Base-by-base conservation (phyloP, 2,888 invertebrate genomes). In the Latrodectus elegans region DNA sequence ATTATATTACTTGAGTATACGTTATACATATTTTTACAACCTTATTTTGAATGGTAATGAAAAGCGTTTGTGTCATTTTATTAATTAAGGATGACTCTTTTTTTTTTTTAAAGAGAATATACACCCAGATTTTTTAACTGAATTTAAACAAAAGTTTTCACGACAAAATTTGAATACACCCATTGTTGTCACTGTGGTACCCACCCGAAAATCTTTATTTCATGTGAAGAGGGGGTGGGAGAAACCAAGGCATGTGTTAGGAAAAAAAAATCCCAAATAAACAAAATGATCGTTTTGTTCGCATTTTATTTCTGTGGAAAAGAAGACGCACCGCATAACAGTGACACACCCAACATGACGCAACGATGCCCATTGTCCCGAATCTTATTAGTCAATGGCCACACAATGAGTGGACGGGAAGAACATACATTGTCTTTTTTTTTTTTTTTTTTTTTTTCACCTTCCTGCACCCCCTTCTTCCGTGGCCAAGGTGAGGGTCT, bases 311-410 rank as follows among this genome's bases (percentile, higher is more conserved):
- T 79, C 60, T 75, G 15, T 53, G 53, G 4, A 17, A 65, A 60
- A 68, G 79, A 85, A 38, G 38, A 38, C 38, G 38, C 38, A 38
- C 38, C 38, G 38, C 85, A 85, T 79, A 79, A 55, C 79, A 65
- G 68, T 67, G 85, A 80, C 85, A 85, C 85, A 85, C 85, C 85
- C 85, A 64, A 64, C 38, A 71, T 78, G 85, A 84, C 78, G 84
- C 78, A 71, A 65, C 67, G 12, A 51, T 67, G 60, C 70, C 85
- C 64, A 85, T 85, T 85, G 79, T 85, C 79, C 74, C 67, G 64
- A 73, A 68, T 60, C 85, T 85, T 85, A 53, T 73, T 85, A 74
- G 79, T 85, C 75, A 84, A 84, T 84, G 73, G 78, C 72, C 17
- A 55, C 73, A 55, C 72, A 72, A 77, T 64, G 53, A 10, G 60